A percentile compares a stretch with the other conserved stretches of the same genome.
Evolutionary conservation across 1,140 invertebrate genomes (phyloP).

Genomic region (Tetraneura akinire): DNA sequence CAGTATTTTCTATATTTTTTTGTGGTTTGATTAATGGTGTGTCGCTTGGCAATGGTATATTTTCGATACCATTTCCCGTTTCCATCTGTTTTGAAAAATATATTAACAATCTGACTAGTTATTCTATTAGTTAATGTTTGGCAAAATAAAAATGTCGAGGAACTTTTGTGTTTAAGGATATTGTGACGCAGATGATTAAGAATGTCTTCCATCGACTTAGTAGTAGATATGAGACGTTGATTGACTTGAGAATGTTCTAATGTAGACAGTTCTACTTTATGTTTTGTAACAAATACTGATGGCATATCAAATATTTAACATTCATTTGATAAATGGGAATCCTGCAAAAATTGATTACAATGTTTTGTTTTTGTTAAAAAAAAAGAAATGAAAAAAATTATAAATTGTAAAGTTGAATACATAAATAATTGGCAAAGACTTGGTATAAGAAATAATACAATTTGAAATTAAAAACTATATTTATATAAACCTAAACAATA

Average conservation of each 20-base stretch:
- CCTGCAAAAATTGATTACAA: constrained; percentile 40
- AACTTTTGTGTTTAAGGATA: constrained; percentile 29
- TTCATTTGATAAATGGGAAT: constrained; percentile 34
- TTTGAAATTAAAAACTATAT: constrained; percentile 5
- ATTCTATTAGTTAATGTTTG: constrained; percentile 19
- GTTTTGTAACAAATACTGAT: constrained; percentile 35
- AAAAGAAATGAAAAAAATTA: not conserved
- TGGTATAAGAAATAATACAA: constrained; percentile 10
- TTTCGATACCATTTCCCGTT: constrained; percentile 47
- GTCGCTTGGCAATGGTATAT: constrained; percentile 45
- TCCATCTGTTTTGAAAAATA: constrained; percentile 47
- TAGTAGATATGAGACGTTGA: constrained; percentile 4
- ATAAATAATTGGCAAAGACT: constrained; percentile 46
- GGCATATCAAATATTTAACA: constrained; percentile 47
- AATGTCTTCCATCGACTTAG: constrained; percentile 47
- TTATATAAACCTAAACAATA: not conserved
- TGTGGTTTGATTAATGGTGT: constrained; percentile 23
- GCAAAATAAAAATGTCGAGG: constrained; percentile 13
- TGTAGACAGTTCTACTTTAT: constrained; percentile 46
- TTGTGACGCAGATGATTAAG: constrained; percentile 10
- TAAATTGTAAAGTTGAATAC: not conserved
- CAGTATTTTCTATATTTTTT: constrained; percentile 18
- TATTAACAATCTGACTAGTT: constrained; percentile 23
- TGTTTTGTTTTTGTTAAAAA: constrained; percentile 20
- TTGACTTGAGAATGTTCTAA: constrained; percentile 17